These are phyloP conservation scores for Abrostola triplasia DNA, from an alignment of 2,888 invertebrate genomes.

Conservation along the genomic window DNA sequence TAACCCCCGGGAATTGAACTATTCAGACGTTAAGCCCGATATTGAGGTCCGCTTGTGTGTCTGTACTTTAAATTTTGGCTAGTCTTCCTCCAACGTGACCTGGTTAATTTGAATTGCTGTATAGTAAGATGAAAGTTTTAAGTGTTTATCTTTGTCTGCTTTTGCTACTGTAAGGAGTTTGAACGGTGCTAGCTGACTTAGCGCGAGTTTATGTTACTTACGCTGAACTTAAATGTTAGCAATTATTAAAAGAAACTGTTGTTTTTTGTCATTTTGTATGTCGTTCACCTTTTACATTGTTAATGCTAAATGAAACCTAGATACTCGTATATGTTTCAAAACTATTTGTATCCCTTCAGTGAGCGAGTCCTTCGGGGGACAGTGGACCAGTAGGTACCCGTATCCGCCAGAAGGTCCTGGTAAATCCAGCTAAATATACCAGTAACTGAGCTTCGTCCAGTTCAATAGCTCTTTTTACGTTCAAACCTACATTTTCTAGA, in stretches of 20 bases:
- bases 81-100: conserved; percentile 17
- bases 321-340: no score
- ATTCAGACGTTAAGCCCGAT: conserved; percentile 61
- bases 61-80: conserved; percentile 30
- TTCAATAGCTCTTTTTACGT: conserved; percentile 45
- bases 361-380: no score
- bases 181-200: background rate
- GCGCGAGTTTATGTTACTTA: conserved; percentile 3
- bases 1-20: conserved; percentile 61
- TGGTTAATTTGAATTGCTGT: conserved; percentile 18
- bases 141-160: conserved; percentile 13
- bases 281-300: no score
- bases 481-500: conserved; percentile 45
- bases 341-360: no score
- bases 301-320: no score
- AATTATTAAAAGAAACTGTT: no score
- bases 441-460: conserved; percentile 24
- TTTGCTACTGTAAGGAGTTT: conserved; percentile 9
- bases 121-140: conserved; percentile 12
- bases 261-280: no score
- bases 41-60: conserved; percentile 37
- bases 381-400: no score
- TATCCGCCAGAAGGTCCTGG: background rate
- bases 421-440: conserved; percentile 18
- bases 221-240: background rate